Conservation (phyloP, 2,113 vertebrate species). For the Pangasianodon gigas region DNA sequence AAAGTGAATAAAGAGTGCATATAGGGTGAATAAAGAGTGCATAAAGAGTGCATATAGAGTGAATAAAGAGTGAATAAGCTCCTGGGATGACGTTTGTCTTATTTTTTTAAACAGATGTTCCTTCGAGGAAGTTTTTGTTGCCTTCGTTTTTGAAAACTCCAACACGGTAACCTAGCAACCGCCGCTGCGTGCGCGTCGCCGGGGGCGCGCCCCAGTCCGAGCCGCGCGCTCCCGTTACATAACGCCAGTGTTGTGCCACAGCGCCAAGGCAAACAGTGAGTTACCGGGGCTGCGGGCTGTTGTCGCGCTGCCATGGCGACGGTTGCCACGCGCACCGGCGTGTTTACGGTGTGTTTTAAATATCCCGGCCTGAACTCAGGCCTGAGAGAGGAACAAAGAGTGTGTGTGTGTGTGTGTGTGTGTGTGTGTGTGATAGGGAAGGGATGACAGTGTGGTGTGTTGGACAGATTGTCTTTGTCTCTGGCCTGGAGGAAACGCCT, state of each 20-base stretch:
- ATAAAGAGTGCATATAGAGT: neutral
- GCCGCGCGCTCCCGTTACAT: slow-evolving; percentile 51
- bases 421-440: neutral
- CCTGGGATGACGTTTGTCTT: slow-evolving; percentile 1
- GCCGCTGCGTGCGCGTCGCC: slow-evolving; percentile 35
- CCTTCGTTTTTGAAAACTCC: slow-evolving; percentile 49
- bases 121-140: slow-evolving; percentile 56
- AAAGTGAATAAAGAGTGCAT: neutral
- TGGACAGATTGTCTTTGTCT: slow-evolving; percentile 18
- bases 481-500: slow-evolving; percentile 11
- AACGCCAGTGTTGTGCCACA: slow-evolving; percentile 56
- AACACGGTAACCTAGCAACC: slow-evolving; percentile 51
- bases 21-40: neutral
- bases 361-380: slow-evolving; percentile 49
- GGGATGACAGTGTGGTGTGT: neutral
- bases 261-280: slow-evolving; percentile 55
- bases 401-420: slow-evolving; percentile 4
- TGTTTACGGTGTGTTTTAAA: slow-evolving; percentile 61
- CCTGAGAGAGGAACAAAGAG: slow-evolving; percentile 39
- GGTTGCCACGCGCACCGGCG: slow-evolving; percentile 54
- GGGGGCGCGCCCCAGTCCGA: slow-evolving; percentile 32
- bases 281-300: slow-evolving; percentile 51
- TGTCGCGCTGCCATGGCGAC: slow-evolving; percentile 55
- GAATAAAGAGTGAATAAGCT: no score
- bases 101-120: slow-evolving; percentile 46